A percentile compares a stretch with the other conserved stretches of the same genome.
Conservation (phyloP, 2,888 invertebrate genomes). For the Dolomedes plantarius region DNA sequence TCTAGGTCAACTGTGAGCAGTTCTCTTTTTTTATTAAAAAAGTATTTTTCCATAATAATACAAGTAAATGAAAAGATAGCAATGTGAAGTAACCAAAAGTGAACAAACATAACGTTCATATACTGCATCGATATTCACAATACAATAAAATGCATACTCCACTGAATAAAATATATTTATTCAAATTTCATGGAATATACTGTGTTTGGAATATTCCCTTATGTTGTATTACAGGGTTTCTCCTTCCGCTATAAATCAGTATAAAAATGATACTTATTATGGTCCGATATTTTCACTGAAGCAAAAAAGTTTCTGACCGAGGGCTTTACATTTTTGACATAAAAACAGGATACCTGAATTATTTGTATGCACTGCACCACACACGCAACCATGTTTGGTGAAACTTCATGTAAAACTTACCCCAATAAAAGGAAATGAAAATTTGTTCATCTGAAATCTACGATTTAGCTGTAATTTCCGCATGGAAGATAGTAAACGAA, state of each 20-base stretch:
- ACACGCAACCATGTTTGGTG: neutral
- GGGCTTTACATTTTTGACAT: no score
- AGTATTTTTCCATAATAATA: neutral
- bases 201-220: conserved; percentile 70
- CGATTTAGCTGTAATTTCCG: neutral
- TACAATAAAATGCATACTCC: conserved; percentile 7
- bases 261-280: conserved; percentile 43
- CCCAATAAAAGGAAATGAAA: no score
- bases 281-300: conserved; percentile 30
- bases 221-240: conserved; percentile 66
- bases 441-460: neutral
- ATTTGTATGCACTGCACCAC: neutral
- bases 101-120: neutral
- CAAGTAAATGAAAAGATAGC: neutral
- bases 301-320: neutral
- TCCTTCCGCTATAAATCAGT: conserved; percentile 25
- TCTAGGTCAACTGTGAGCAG: neutral
- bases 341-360: no score
- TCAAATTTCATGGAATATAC: conserved; percentile 50
- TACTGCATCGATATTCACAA: neutral
- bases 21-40: neutral
- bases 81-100: neutral
- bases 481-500: neutral
- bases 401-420: neutral
- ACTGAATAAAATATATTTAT: conserved; percentile 3